These are phyloP conservation scores for Hydropsyche betteni DNA, from an alignment of 2,888 invertebrate species.

Conservation along the genomic window DNA sequence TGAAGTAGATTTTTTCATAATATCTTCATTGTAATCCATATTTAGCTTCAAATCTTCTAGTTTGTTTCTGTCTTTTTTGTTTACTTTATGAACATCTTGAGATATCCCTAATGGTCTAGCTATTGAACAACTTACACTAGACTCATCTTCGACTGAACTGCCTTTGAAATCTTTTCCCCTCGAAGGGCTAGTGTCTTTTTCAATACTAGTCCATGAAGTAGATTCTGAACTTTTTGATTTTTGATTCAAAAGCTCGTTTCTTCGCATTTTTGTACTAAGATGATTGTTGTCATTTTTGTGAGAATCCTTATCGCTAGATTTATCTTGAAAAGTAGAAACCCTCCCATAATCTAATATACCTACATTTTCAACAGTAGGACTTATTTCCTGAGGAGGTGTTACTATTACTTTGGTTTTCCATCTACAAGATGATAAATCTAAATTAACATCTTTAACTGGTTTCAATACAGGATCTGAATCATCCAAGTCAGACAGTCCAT, in stretches of 20 bases:
- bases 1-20: slow-evolving; percentile 61
- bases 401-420: slow-evolving; percentile 69
- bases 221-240: slow-evolving; percentile 82
- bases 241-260: slow-evolving; percentile 71
- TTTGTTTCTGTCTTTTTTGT: slow-evolving; percentile 71
- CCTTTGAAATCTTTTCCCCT: slow-evolving; percentile 69
- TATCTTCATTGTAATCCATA: slow-evolving; percentile 66
- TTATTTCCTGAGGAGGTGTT: slow-evolving; percentile 70
- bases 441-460: slow-evolving; percentile 54
- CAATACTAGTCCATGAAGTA: slow-evolving; percentile 82
- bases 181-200: slow-evolving; percentile 73
- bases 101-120: slow-evolving; percentile 82
- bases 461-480: slow-evolving; percentile 40
- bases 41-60: slow-evolving; percentile 70
- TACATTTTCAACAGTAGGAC: slow-evolving; percentile 67
- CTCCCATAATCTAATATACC: slow-evolving; percentile 54
- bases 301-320: slow-evolving; percentile 58
- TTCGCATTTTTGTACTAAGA: slow-evolving; percentile 62
- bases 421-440: slow-evolving; percentile 57
- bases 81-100: slow-evolving; percentile 74
- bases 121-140: slow-evolving; percentile 81
- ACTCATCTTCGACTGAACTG: slow-evolving; percentile 75
- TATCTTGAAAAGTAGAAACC: slow-evolving; percentile 62
- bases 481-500: slow-evolving; percentile 57
- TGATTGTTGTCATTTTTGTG: slow-evolving; percentile 54